Evolutionary conservation across 2,797 vertebrate genomes (phyloP), one percentile per base, ranked within the genome.

Genomic region (Acrocephalus scirpaceus): DNA sequence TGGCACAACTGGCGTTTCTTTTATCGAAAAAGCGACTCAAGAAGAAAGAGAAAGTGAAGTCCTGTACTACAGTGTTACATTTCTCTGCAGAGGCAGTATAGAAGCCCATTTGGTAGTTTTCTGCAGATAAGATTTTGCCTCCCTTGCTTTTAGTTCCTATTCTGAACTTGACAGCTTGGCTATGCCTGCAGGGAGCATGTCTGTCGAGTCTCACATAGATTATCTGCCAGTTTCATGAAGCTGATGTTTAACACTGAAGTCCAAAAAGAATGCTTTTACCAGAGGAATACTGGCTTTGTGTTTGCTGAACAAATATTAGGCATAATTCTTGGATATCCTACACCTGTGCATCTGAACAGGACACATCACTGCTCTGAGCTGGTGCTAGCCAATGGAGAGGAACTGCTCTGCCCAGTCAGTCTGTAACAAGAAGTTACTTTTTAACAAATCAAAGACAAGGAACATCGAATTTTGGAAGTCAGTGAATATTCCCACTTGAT

Each of bases 11-110:
- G 84, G 45, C 0, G 0, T 5, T 1, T 4, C 32, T 92, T 67
- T 90, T 79, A 90, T 74, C 0, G 0, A 93, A 93, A 85, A 82
- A 0, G 1, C 0, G 4, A 32, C 67, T 40, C 2, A 2, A 66
- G 64, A 32, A 83, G 70, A 56, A 92, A 83, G 47, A 51, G 18
- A 75, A 92, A 81, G 70, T 0, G 0, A 75, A 81, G 34, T 44
- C 26, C 9, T 45, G 45, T 29, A 50, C 26, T 20, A 25, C 0
- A 75, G 32, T 11, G 19, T 34, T 57, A 10, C 20, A 11, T 74
- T 86, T 71, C 70, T 72, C 80, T 53, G 32, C 22, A 84, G 21
- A 11, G 21, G 30, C 16, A 44, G 10, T 27, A 80, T 6, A 72
- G 20, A 88, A 92, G 78, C 3, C 9, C 42, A 32, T 29, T 16